Evolutionary conservation across 1,140 invertebrate genomes (phyloP).

Genomic region (Babylonia areolata): DNA sequence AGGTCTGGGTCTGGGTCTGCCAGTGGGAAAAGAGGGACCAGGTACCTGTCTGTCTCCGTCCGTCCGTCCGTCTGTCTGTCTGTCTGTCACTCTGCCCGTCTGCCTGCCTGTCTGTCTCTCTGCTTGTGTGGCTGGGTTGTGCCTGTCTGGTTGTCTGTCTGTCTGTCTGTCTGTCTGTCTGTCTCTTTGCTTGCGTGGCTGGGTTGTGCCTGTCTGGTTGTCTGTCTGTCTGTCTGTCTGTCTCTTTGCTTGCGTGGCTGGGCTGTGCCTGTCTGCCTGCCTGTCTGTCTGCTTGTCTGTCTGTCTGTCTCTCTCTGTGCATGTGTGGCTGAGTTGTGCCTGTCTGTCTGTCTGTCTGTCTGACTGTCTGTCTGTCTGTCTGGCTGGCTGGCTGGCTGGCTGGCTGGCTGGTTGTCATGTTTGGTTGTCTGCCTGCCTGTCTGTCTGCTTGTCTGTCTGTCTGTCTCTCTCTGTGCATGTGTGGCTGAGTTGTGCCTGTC

Average conservation of each 20-base stretch:
- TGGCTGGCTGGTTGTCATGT: constrained; percentile 2
- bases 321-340: too few species aligned
- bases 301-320: too few species aligned
- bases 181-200: not conserved
- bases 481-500: too few species aligned
- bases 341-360: too few species aligned
- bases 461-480: too few species aligned
- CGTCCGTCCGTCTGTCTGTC: too few species aligned
- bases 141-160: not conserved
- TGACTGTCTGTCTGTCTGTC: not conserved
- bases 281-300: too few species aligned
- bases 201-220: not conserved
- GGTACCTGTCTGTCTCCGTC: not conserved
- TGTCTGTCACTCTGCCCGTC: too few species aligned
- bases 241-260: not conserved
- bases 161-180: constrained; percentile 27
- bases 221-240: constrained; percentile 36
- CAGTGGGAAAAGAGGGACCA: not conserved
- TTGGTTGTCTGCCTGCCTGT: not conserved
- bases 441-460: too few species aligned
- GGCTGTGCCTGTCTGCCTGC: not conserved
- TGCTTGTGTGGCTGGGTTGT: too few species aligned
- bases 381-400: constrained; percentile 21
- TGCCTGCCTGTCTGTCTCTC: not conserved
- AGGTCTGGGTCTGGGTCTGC: too few species aligned